A percentile compares a stretch with the other conserved stretches of the same genome.
Evolutionary conservation across 2,113 vertebrate species (phyloP).

Genomic region (Hippocampus abdominalis): DNA sequence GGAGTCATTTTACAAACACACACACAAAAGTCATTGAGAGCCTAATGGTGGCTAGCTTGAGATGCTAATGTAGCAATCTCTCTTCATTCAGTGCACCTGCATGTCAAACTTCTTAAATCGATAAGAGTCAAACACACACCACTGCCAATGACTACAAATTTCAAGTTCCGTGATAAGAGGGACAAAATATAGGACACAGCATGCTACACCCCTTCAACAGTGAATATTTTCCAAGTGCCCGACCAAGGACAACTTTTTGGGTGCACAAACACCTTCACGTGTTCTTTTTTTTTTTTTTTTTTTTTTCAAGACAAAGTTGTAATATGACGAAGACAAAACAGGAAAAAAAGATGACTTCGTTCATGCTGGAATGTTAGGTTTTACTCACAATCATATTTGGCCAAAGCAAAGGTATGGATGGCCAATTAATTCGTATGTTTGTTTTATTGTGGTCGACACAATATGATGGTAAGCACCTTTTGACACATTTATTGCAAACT

Average conservation of each 20-base stretch:
- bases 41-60: too few species aligned
- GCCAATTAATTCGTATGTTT: not conserved
- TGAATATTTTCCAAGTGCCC: too few species aligned
- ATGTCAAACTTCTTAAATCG: too few species aligned
- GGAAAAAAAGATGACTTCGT: too few species aligned
- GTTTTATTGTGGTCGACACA: not conserved
- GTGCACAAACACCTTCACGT: not conserved
- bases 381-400: not conserved
- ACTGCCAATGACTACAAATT: too few species aligned
- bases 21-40: too few species aligned
- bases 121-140: too few species aligned
- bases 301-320: too few species aligned
- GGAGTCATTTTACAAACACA: not conserved
- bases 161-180: not conserved
- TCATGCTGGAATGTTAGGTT: not conserved
- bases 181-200: not conserved
- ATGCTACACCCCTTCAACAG: not conserved
- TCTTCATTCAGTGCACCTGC: too few species aligned
- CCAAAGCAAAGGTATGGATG: not conserved
- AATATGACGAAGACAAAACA: not conserved
- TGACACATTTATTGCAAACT: not conserved
- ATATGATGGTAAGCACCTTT: not conserved
- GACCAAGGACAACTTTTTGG: not conserved
- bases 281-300: too few species aligned
- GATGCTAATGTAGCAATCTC: too few species aligned